These are phyloP conservation scores for Caenorhabditis remanei DNA, from an alignment of 1,140 invertebrate species.

Conservation along the genomic window DNA sequence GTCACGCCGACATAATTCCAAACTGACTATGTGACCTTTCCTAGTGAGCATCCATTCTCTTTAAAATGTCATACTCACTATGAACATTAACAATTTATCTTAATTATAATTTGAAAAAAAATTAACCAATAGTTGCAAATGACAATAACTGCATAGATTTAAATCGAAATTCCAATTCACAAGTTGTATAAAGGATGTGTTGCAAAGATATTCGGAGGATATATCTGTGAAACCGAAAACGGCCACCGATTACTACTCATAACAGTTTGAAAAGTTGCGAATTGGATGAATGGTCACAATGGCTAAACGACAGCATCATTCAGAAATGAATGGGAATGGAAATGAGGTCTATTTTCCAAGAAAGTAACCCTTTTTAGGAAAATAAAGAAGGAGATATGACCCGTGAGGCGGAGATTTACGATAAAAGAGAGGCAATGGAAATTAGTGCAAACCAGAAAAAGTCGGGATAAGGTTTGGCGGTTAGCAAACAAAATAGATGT, in stretches of 20 bases:
- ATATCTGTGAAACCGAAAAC: background rate
- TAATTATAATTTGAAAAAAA: too few relatives aligned
- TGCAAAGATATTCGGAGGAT: slow-evolving; percentile 12
- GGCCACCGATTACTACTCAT: slow-evolving; percentile 8
- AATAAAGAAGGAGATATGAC: slow-evolving; percentile 27
- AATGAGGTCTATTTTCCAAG: slow-evolving; percentile 49
- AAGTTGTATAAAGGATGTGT: background rate
- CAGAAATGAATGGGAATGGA: background rate
- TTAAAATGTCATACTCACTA: too few relatives aligned
- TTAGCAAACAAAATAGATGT: slow-evolving; percentile 42
- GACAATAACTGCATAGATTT: background rate
- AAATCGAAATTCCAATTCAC: background rate
- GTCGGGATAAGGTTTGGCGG: slow-evolving; percentile 41
- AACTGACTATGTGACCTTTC: too few relatives aligned
- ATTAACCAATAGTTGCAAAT: background rate
- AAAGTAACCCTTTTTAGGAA: slow-evolving; percentile 51
- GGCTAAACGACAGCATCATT: background rate
- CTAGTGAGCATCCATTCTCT: too few relatives aligned
- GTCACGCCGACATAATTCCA: too few relatives aligned
- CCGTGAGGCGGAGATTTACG: slow-evolving; percentile 49
- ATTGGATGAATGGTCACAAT: slow-evolving; percentile 46
- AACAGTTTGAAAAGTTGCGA: slow-evolving; percentile 54
- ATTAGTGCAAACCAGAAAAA: slow-evolving; percentile 50
- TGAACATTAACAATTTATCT: too few relatives aligned
- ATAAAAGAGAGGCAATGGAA: slow-evolving; percentile 35